Conservation (phyloP, 2,888 invertebrate species). For the Lycia hirtaria region DNA sequence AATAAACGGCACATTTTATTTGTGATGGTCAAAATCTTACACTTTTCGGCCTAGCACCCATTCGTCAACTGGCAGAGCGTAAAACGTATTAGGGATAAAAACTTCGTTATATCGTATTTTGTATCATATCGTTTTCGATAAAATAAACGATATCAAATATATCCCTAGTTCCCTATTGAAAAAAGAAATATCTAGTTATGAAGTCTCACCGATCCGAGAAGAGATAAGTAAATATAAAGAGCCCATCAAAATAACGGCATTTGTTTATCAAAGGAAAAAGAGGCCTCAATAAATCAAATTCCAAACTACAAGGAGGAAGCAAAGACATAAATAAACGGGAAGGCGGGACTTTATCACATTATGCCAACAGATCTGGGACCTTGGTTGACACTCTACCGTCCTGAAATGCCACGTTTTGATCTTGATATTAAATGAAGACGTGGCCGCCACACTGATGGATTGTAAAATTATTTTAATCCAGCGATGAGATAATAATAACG, state of each 20-base stretch:
- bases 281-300: conserved; percentile 15
- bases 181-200: too few species aligned
- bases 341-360: conserved; percentile 17
- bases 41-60: too few species aligned
- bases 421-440: conserved; percentile 7
- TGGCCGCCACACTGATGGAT: not conserved
- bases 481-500: not conserved
- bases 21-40: too few species aligned
- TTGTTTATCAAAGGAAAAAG: not conserved
- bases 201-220: too few species aligned
- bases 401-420: conserved; percentile 10
- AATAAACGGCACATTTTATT: too few species aligned
- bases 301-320: not conserved
- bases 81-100: too few species aligned
- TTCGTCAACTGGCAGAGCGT: too few species aligned
- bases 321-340: conserved; percentile 18
- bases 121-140: too few species aligned
- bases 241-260: conserved; percentile 2
- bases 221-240: too few species aligned
- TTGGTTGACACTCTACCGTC: conserved; percentile 9
- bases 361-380: conserved; percentile 9
- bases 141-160: too few species aligned
- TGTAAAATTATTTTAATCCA: not conserved
- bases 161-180: too few species aligned
- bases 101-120: too few species aligned